A percentile compares a stretch with the other conserved stretches of the same genome.
These are phyloP conservation scores for Druon quercuslanigerum DNA, from an alignment of 1,140 invertebrate species.

Conservation along the genomic window DNA sequence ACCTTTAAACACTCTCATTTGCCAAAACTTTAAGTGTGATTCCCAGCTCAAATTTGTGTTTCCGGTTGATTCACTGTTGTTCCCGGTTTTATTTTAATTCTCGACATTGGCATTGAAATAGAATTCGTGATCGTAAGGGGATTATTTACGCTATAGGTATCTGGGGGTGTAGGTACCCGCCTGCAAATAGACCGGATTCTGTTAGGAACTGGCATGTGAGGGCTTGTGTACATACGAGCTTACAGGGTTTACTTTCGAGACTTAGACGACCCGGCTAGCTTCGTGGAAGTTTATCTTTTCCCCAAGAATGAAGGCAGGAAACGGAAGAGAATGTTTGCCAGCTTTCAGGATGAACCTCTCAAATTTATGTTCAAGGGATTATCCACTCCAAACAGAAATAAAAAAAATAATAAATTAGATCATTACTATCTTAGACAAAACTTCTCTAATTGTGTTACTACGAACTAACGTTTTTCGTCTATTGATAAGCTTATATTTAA, in stretches of 20 bases:
- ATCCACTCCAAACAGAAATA: not conserved
- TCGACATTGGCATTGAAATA: not conserved
- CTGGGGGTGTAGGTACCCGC: not conserved
- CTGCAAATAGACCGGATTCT: constrained; percentile 27
- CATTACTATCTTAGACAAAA: not conserved
- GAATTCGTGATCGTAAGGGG: constrained; percentile 1
- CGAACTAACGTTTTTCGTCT: too few species aligned
- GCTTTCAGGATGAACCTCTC: too few species aligned
- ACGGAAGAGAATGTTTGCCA: not conserved
- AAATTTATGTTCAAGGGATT: too few species aligned
- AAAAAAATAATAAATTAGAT: constrained; percentile 4
- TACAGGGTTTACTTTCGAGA: constrained; percentile 23
- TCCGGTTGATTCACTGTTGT: too few species aligned
- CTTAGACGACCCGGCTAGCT: not conserved
- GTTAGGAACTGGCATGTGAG: constrained; percentile 4
- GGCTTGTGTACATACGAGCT: constrained; percentile 4
- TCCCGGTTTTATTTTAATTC: too few species aligned
- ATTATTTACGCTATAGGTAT: constrained; percentile 3
- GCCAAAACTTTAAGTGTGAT: too few species aligned
- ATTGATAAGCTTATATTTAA: too few species aligned
- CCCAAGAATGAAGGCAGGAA: not conserved
- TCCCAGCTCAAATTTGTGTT: too few species aligned
- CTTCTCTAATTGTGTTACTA: too few species aligned
- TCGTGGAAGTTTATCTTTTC: constrained; percentile 16
- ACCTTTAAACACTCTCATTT: too few species aligned